Evolutionary conservation across 35 echinoderm and acorn worm species (phyloP).

Genomic region (Apostichopus californicus): DNA sequence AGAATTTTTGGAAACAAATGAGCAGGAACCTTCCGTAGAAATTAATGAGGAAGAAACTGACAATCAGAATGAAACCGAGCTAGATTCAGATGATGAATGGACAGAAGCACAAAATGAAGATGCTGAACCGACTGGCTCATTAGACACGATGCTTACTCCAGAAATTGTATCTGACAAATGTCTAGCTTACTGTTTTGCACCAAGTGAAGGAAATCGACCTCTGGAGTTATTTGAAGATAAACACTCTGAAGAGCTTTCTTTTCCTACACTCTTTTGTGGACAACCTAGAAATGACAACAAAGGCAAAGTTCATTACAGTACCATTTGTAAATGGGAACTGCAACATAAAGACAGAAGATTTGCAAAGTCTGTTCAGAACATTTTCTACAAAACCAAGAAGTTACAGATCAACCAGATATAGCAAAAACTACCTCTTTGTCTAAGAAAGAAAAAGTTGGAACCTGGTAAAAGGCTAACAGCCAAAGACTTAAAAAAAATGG

Average conservation of each 20-base stretch:
- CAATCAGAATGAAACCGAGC: not conserved
- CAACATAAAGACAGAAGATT: not conserved
- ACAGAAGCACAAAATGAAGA: slow-evolving; percentile 22
- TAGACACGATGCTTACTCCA: slow-evolving; percentile 24
- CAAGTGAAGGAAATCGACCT: slow-evolving; percentile 50
- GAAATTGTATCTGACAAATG: not conserved
- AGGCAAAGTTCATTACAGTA: slow-evolving; percentile 29
- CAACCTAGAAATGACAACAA: slow-evolving; percentile 13
- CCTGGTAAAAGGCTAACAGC: slow-evolving; percentile 28
- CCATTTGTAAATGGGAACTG: slow-evolving; percentile 52
- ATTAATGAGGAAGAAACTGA: not conserved
- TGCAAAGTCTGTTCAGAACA: slow-evolving; percentile 50
- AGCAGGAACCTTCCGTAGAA: not conserved
- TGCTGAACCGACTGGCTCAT: not conserved
- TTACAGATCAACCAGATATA: slow-evolving; percentile 30
- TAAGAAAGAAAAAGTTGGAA: not conserved
- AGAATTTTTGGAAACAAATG: not conserved
- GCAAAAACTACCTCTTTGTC: not conserved
- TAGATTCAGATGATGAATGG: slow-evolving; percentile 17
- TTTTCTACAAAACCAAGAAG: not conserved
- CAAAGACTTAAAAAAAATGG: slow-evolving; percentile 22
- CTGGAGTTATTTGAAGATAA: slow-evolving; percentile 53
- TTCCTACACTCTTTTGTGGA: slow-evolving; percentile 58
- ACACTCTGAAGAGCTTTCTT: slow-evolving; percentile 48
- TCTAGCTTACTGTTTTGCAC: slow-evolving; percentile 45